Base-by-base conservation (phyloP, 1,140 invertebrate genomes). In the Cotesia typhae region DNA sequence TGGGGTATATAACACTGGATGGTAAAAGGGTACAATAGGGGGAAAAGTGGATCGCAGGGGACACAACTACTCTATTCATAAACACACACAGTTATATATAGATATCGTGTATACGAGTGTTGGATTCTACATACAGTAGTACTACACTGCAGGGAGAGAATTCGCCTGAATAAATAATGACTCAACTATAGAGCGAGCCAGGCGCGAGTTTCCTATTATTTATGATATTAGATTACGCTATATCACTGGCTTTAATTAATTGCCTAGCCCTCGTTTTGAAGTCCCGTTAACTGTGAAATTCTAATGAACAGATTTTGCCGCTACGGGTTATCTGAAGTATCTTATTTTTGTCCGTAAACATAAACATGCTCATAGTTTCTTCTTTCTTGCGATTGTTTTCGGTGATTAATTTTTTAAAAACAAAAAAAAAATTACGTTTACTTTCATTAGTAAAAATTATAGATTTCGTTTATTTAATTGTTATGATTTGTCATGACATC, bases 211-310 rank as follows among this genome's bases (percentile, higher is more conserved):
- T 59, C 67, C 70, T 78, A 81, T 81, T 82, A 79, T 79, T 78
- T 81, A 82, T 79, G 77, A 75, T 70, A 76, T 81, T 77, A 75
- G 76, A 81, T 78, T 80, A 74, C 75, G 74, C 67, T 78, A 76
- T 74, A 78, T 81, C 76, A 78, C 75, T 79, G 78, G 65, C 76
- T 69, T 76, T 77, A 80, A 82, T 80, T 80, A 82, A 82, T 81
- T 73, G 75, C 66, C 70, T 63, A 66, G 65, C 67, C 64, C 64
- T 66, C 66, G 71, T 76, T 79, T 78, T 75, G 67, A 77, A 77
- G 68, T 70, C 57, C 64, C 60, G 73, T 77, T 80, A 77, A 76
- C 76, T 78, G 72, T 68, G 75, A 77, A 80, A 78, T 78, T 70
- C 75, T 80, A 81, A 80, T 77, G 71, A 78, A 78, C 77, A 74